Evolutionary conservation across 2,113 vertebrate species (phyloP).

Genomic region (Ceyx cyanopectus): DNA sequence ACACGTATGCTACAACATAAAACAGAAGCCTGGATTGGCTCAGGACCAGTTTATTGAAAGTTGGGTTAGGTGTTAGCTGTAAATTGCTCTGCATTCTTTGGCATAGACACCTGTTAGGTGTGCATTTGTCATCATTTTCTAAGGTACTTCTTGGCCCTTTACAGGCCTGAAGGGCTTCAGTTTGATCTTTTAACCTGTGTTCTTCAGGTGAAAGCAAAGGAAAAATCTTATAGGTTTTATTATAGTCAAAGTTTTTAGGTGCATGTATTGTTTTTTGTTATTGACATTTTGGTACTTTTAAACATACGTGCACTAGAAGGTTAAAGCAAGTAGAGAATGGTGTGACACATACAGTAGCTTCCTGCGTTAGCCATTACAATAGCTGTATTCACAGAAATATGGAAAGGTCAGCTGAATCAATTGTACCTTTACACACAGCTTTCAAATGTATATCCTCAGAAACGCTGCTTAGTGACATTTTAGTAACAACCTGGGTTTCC

Average conservation of each 20-base stretch:
- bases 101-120: not conserved
- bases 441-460: not conserved
- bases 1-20: not conserved
- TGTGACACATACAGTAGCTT: not conserved
- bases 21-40: not conserved
- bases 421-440: not conserved
- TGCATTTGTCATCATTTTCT: not conserved
- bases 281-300: not conserved
- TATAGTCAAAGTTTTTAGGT: not conserved
- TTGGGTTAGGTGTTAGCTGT: not conserved
- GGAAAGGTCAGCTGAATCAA: slow-evolving; percentile 10
- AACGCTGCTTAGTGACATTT: not conserved
- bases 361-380: not conserved
- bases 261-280: not conserved
- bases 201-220: not conserved
- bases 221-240: not conserved
- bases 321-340: not conserved
- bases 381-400: not conserved
- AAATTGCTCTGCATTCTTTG: not conserved
- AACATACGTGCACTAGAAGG: not conserved
- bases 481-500: not conserved
- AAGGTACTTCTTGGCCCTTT: not conserved
- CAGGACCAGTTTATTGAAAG: not conserved
- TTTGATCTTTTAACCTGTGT: not conserved
- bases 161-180: not conserved